These are phyloP conservation scores for Caenorhabditis drosophilae DNA, from an alignment of 2,888 invertebrate species.

Conservation along the genomic window DNA sequence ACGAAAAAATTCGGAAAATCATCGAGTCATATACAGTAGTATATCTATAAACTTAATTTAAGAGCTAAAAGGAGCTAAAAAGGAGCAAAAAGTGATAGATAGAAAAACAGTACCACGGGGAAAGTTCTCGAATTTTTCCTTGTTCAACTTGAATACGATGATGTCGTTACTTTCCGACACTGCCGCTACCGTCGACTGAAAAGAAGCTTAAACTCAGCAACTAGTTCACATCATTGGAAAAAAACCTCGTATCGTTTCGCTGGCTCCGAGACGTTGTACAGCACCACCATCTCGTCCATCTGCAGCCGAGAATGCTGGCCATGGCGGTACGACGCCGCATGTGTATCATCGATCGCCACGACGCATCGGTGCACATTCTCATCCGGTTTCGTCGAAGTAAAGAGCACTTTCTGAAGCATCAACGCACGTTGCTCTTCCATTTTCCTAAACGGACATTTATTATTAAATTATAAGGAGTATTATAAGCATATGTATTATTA, in stretches of 20 bases:
- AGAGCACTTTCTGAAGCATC: too few relatives aligned
- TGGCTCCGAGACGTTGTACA: not conserved
- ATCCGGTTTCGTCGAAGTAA: conserved; percentile 3
- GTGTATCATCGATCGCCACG: conserved; percentile 2
- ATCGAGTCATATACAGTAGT: too few relatives aligned
- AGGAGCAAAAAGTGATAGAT: too few relatives aligned
- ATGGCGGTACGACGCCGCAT: conserved; percentile 4
- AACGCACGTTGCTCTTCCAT: too few relatives aligned
- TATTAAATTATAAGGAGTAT: too few relatives aligned
- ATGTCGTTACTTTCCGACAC: conserved; percentile 1
- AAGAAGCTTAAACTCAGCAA: conserved; percentile 6
- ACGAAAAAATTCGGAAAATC: too few relatives aligned
- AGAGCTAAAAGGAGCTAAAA: too few relatives aligned
- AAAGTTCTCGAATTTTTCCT: too few relatives aligned
- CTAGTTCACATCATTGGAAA: not conserved
- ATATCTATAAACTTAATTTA: too few relatives aligned
- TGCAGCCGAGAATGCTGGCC: conserved; percentile 2
- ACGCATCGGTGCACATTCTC: conserved; percentile 1
- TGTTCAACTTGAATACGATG: conserved; percentile 1
- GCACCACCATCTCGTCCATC: not conserved
- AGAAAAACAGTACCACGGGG: not conserved
- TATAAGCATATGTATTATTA: too few relatives aligned
- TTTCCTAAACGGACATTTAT: too few relatives aligned
- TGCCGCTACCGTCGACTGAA: conserved; percentile 5
- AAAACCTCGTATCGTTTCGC: conserved; percentile 5